These are phyloP conservation scores for Rhopilema esculentum DNA, from an alignment of 30 jellyfish, hydroid and myxozoan species.

Conservation along the genomic window DNA sequence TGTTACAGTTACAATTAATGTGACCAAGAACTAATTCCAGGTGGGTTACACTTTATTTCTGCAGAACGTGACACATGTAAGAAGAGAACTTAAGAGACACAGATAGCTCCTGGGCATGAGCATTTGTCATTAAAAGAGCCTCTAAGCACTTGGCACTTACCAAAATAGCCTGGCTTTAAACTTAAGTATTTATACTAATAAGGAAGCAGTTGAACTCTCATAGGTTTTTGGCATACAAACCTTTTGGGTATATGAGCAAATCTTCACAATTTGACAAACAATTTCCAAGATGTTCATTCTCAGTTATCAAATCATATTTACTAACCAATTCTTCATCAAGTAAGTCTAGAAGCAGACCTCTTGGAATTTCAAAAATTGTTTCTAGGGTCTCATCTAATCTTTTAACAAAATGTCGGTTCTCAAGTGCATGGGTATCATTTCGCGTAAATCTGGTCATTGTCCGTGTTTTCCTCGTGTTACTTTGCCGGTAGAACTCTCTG, in stretches of 20 bases:
- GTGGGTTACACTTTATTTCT: too few relatives aligned
- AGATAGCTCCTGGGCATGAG: too few relatives aligned
- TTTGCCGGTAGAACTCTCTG: conserved; percentile 4
- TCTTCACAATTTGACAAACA: conserved; percentile 40
- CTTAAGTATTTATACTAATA: too few relatives aligned
- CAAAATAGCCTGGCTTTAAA: too few relatives aligned
- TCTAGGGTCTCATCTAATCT: conserved; percentile 24
- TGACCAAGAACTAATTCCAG: too few relatives aligned
- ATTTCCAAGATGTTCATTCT: conserved; percentile 67
- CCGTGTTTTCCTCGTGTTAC: not conserved
- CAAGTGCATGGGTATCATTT: not conserved
- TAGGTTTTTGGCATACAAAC: conserved; percentile 29
- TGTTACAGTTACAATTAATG: too few relatives aligned
- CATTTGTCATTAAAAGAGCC: too few relatives aligned
- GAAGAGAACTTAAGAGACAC: too few relatives aligned
- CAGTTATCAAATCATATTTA: conserved; percentile 47
- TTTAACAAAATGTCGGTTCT: not conserved
- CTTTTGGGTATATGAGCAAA: conserved; percentile 49
- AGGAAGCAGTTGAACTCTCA: too few relatives aligned
- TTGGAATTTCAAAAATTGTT: conserved; percentile 64
- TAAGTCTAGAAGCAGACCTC: conserved; percentile 36
- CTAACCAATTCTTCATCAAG: conserved; percentile 64
- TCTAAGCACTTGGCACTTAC: too few relatives aligned
- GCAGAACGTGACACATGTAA: too few relatives aligned
- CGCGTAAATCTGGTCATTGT: conserved; percentile 24